A percentile compares a stretch with the other conserved stretches of the same genome.
phyloP scores from a whole-genome alignment of 1,140 invertebrate species.

The Pogonognathellus flavescens region DNA sequence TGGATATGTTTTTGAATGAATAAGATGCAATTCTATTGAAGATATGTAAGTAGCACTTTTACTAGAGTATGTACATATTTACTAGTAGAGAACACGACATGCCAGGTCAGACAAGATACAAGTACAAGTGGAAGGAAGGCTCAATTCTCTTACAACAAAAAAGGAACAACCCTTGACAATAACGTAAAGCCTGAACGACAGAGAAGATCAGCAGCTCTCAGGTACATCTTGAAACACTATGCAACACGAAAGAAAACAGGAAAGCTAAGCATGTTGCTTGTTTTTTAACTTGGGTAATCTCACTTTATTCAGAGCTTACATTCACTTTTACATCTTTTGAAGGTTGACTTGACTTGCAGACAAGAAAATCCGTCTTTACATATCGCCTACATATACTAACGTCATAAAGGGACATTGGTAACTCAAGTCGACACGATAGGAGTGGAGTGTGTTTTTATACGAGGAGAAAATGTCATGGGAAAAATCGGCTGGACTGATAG shows the following conservation, averaged over 20 bases:
- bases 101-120: too few species aligned
- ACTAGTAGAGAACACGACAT: too few species aligned
- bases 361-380: slow-evolving; percentile 46
- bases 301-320: slow-evolving; percentile 50
- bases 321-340: slow-evolving; percentile 43
- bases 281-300: slow-evolving; percentile 50
- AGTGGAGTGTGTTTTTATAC: not conserved
- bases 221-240: not conserved
- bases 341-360: slow-evolving; percentile 43
- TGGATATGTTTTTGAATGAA: too few species aligned
- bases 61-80: too few species aligned
- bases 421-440: not conserved
- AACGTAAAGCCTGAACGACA: slow-evolving; percentile 21
- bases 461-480: not conserved
- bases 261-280: slow-evolving; percentile 37
- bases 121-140: too few species aligned
- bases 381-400: slow-evolving; percentile 17
- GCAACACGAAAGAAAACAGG: slow-evolving; percentile 44
- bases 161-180: not conserved
- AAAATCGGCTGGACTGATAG: too few species aligned
- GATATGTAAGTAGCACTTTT: too few species aligned
- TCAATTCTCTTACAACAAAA: not conserved
- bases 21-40: too few species aligned
- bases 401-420: slow-evolving; percentile 23
- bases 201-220: slow-evolving; percentile 31